A percentile compares a stretch with the other conserved stretches of the same genome.
phyloP scores from a whole-genome alignment of 2,888 invertebrate genomes.

The Homarus gammarus region DNA sequence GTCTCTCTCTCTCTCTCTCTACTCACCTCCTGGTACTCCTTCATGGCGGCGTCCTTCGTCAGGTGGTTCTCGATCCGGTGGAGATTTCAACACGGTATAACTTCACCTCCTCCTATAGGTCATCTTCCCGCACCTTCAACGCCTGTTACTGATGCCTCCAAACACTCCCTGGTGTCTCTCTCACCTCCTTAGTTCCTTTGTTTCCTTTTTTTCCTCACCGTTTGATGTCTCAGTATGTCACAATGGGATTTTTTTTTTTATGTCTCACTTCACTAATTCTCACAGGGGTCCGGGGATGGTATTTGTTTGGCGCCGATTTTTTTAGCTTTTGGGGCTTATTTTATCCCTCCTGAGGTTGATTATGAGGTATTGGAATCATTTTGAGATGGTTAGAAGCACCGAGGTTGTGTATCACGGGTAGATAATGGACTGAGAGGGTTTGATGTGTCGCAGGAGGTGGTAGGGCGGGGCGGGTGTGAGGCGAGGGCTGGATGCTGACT shows the following conservation, averaged over 20 bases:
- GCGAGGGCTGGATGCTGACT: background rate
- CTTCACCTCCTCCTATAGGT: background rate
- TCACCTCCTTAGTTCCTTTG: too few species aligned
- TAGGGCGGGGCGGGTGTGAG: background rate
- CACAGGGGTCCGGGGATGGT: background rate
- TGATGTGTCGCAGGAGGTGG: background rate
- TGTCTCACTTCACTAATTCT: background rate
- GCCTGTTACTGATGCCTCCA: too few species aligned
- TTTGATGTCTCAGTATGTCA: too few species aligned
- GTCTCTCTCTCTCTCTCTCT: background rate
- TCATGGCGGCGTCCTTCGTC: background rate
- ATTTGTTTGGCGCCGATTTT: too few species aligned
- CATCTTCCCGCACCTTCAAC: too few species aligned
- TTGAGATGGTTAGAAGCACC: too few species aligned
- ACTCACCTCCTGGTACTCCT: constrained; percentile 7
- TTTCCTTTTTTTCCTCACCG: too few species aligned
- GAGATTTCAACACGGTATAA: background rate
- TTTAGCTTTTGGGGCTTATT: background rate
- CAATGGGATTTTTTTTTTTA: too few species aligned
- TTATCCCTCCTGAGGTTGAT: background rate
- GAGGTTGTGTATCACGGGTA: too few species aligned
- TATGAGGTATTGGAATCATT: too few species aligned
- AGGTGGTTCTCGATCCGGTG: too few species aligned
- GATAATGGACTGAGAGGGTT: background rate
- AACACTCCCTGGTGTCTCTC: too few species aligned